A percentile compares a stretch with the other conserved stretches of the same genome.
These are phyloP conservation scores for Sebastes flavidus DNA, from an alignment of 2,797 vertebrate genomes.

Conservation along the genomic window DNA sequence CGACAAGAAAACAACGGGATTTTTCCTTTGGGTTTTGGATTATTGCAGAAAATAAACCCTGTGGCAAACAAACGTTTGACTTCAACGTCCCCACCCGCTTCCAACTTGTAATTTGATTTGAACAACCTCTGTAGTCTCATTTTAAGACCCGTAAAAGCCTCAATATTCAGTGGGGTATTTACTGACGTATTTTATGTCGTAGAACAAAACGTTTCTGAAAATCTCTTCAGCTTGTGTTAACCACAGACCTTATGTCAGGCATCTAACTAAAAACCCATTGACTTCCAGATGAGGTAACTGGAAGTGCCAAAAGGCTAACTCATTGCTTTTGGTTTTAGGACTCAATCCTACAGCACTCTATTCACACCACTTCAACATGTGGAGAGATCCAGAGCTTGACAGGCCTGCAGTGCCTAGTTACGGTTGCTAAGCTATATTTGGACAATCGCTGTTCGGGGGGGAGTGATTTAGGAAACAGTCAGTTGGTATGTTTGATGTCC, in stretches of 20 bases:
- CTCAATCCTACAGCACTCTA: background rate
- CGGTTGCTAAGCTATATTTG: background rate
- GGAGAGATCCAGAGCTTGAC: background rate
- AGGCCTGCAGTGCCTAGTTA: background rate
- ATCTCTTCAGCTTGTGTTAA: too few relatives aligned
- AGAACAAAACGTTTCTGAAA: background rate
- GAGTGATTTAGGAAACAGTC: slow-evolving; percentile 3
- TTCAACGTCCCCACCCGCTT: background rate
- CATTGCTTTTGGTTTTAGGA: background rate
- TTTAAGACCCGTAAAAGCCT: background rate
- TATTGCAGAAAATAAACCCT: background rate
- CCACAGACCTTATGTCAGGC: background rate
- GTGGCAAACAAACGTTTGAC: background rate
- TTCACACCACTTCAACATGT: background rate
- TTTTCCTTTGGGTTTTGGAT: background rate
- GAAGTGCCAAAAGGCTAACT: background rate
- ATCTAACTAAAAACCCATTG: background rate
- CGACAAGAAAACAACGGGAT: background rate
- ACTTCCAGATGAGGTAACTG: background rate
- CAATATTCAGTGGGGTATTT: background rate
- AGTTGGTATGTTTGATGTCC: background rate
- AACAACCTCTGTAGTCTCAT: background rate
- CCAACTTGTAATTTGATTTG: background rate
- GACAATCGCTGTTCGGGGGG: background rate
- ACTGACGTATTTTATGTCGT: background rate